These are phyloP conservation scores for Papilio demoleus DNA, from an alignment of 2,888 invertebrate genomes.

Conservation along the genomic window DNA sequence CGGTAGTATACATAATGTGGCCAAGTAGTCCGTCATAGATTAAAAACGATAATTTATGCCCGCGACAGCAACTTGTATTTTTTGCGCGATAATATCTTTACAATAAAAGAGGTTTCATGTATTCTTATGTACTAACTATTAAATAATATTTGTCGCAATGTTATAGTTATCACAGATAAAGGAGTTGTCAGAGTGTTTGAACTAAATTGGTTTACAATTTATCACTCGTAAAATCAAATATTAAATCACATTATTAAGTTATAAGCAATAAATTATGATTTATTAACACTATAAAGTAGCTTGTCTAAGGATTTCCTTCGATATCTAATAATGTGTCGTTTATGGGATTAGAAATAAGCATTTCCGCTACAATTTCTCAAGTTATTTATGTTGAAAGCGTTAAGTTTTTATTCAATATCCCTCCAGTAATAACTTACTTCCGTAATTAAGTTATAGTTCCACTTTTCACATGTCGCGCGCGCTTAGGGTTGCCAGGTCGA, in stretches of 20 bases:
- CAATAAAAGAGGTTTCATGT: no score
- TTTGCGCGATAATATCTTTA: no score
- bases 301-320: slow-evolving; percentile 31
- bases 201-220: not conserved
- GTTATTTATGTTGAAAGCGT: slow-evolving; percentile 33
- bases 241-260: not conserved
- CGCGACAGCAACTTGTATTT: no score
- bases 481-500: slow-evolving; percentile 27
- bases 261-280: slow-evolving; percentile 21
- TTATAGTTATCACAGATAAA: not conserved
- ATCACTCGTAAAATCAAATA: not conserved
- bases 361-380: slow-evolving; percentile 28
- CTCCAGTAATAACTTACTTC: slow-evolving; percentile 39
- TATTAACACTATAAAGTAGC: slow-evolving; percentile 10
- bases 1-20: no score
- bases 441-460: slow-evolving; percentile 39
- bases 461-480: slow-evolving; percentile 38
- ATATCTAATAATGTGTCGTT: slow-evolving; percentile 32
- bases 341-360: slow-evolving; percentile 35
- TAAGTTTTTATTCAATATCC: slow-evolving; percentile 39
- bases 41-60: no score
- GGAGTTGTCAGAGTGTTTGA: not conserved
- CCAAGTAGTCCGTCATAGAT: no score
- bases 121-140: no score
- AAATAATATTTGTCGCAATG: no score